Evolutionary conservation across 2,113 vertebrate genomes (phyloP), one percentile per base, ranked within the genome.

Genomic region (Parus major): DNA sequence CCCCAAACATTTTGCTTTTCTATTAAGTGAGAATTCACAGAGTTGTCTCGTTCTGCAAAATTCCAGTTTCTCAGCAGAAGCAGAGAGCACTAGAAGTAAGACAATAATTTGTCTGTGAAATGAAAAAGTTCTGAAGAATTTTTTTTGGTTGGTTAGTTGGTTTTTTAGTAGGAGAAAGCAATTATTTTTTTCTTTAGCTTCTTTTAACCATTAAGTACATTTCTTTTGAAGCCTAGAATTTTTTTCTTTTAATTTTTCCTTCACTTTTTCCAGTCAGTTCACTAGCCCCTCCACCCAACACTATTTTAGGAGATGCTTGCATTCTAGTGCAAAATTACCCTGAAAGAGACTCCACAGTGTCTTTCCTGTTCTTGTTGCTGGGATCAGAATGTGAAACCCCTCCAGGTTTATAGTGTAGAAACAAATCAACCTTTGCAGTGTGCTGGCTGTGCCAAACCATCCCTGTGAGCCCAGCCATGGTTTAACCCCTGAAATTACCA

Each of bases 331-430:
- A 87, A 71, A 92, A 65, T 59, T 53, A 15, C 41, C 18, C 44
- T 55, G 39, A 33, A 17, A 76, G 49, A 80, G 9, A 11, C 15
- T 41, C 42, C 23, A 64, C 27, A 53, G n/a, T 2, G 42, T 82
- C 64, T 50, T 90, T 77, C 28, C 82, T 49, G 9, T 79, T 96
- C 46, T 91, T 69, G 15, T 96, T 97, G 88, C 91, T 94, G 70
- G n/a, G 91, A 91, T 88, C 27, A 28, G 35, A 81, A 77, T n/a
- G 35, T 6, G 6, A 79, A 73, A 44, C 5, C 1, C 9, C 9
- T 71, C 2, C 1, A 46, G 65, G 15, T 17, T 33, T 56, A 17
- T 39, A 70, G 27, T 46, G 22, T 21, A 36, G 28, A 35, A 82
- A 46, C 9, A 46, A 60, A 66, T 24, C 33, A 47, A 41, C 17